These are phyloP conservation scores for Seriola aureovittata DNA, from an alignment of 2,113 vertebrate species.

Conservation along the genomic window DNA sequence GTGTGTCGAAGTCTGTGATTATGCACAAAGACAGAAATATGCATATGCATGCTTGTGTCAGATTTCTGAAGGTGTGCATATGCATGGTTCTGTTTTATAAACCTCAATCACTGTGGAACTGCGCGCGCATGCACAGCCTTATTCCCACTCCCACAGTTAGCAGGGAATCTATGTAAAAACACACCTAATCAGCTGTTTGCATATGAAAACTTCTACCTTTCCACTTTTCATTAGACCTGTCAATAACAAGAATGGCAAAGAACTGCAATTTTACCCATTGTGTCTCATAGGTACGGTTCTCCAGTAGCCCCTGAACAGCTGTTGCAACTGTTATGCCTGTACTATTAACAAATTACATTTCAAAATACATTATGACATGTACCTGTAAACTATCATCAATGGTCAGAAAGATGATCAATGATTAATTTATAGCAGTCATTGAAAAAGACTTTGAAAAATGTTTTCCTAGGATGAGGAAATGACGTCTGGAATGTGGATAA, in stretches of 20 bases:
- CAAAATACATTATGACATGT: background rate
- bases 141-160: background rate
- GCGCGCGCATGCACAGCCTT: background rate
- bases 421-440: background rate
- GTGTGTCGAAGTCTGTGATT: background rate
- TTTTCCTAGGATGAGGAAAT: too few species aligned
- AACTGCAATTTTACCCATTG: background rate
- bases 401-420: background rate
- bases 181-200: background rate
- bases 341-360: background rate
- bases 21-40: background rate
- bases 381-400: background rate
- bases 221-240: background rate
- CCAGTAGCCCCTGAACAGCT: background rate
- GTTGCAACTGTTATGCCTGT: too few species aligned
- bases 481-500: too few species aligned
- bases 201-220: background rate
- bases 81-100: constrained; percentile 5
- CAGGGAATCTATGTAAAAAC: background rate
- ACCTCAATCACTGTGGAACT: constrained; percentile 3
- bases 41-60: background rate
- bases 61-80: constrained; percentile 2
- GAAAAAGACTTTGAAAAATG: background rate
- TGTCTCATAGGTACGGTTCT: background rate
- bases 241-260: background rate